Evolutionary conservation across 2,888 invertebrate species (phyloP).

Genomic region (Meliscaeva auricollis): DNA sequence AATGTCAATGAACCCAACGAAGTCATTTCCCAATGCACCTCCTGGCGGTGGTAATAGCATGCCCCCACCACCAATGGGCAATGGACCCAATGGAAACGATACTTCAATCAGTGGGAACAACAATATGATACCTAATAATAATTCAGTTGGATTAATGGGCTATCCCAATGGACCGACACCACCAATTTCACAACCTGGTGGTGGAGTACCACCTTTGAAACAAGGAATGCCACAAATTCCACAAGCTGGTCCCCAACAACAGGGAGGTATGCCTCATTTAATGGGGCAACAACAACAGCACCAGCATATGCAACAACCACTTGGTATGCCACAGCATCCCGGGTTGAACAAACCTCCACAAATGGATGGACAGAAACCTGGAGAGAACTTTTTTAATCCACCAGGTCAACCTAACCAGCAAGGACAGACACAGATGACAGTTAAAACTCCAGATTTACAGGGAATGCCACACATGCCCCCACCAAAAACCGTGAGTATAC

Average conservation of each 20-base stretch:
- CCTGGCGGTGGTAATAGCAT: conserved; percentile 49
- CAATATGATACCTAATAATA: conserved; percentile 63
- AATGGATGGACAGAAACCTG: conserved; percentile 59
- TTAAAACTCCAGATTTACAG: conserved; percentile 80
- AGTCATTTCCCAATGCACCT: conserved; percentile 73
- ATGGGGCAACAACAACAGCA: conserved; percentile 62
- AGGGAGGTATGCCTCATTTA: conserved; percentile 59
- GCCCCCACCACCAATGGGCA: conserved; percentile 62
- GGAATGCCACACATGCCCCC: conserved; percentile 83
- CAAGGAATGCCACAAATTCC: conserved; percentile 35
- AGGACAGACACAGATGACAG: conserved; percentile 81
- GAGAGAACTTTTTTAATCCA: conserved; percentile 56
- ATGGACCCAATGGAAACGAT: conserved; percentile 48
- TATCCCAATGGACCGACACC: conserved; percentile 68
- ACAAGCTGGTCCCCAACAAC: conserved; percentile 63
- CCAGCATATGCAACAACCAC: conserved; percentile 58
- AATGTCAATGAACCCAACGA: conserved; percentile 80
- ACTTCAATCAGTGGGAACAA: conserved; percentile 50
- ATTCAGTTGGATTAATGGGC: conserved; percentile 56
- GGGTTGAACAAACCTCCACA: too few relatives aligned
- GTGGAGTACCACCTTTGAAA: conserved; percentile 53
- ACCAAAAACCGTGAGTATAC: conserved; percentile 77
- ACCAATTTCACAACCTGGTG: conserved; percentile 62
- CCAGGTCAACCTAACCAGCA: conserved; percentile 78
- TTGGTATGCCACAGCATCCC: too few relatives aligned